phyloP scores from a whole-genome alignment of 1,140 invertebrate species.

The Hylaeus volcanicus region DNA sequence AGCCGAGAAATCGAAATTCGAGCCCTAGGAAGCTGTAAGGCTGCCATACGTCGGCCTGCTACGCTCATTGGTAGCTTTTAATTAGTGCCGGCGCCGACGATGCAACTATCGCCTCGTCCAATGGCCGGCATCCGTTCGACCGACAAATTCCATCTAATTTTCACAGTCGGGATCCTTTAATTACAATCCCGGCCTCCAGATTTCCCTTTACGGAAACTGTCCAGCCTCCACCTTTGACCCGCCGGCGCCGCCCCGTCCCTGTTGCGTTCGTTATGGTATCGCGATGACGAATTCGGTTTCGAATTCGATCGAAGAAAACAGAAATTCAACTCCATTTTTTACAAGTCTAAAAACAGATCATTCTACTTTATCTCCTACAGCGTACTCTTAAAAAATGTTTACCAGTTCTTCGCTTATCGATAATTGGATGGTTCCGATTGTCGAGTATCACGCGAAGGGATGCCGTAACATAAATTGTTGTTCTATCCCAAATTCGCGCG shows the following conservation, averaged over 20 bases:
- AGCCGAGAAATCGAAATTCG: neutral
- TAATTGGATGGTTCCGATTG: too few species aligned
- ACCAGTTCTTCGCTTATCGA: too few species aligned
- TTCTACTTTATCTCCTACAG: too few species aligned
- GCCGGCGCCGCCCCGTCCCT: neutral
- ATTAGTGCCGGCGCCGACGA: constrained; percentile 65
- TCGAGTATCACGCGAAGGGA: too few species aligned
- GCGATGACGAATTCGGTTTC: neutral
- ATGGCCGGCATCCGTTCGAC: constrained; percentile 44
- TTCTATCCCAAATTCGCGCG: neutral
- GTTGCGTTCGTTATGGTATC: constrained; percentile 29
- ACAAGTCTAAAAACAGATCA: too few species aligned
- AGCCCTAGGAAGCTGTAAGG: constrained; percentile 11
- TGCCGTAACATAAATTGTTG: neutral
- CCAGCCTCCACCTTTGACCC: constrained; percentile 15
- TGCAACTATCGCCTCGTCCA: constrained; percentile 11
- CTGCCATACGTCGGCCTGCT: constrained; percentile 45
- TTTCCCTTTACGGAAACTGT: constrained; percentile 51
- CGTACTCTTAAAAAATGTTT: too few species aligned
- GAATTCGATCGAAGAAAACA: neutral
- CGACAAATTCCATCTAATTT: constrained; percentile 75
- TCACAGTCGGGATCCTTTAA: constrained; percentile 73
- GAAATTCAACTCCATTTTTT: too few species aligned
- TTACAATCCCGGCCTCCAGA: constrained; percentile 72
- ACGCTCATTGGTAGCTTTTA: constrained; percentile 74